phyloP scores from a whole-genome alignment of 2,113 vertebrate species.

The Eira barbara region DNA sequence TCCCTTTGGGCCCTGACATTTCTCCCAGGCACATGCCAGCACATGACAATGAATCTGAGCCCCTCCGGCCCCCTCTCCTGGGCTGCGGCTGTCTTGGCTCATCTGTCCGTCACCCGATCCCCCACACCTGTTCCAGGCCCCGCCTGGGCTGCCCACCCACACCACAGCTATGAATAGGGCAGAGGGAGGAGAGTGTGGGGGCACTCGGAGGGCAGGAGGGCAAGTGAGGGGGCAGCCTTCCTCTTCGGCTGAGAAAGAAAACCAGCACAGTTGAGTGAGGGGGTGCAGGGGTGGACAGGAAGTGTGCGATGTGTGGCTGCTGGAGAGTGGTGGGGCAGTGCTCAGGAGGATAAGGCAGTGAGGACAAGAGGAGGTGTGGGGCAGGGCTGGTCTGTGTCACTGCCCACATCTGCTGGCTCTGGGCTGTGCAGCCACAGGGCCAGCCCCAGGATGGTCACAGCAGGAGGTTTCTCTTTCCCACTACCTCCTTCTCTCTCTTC shows the following conservation, averaged over 20 bases:
- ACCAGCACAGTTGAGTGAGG: not conserved
- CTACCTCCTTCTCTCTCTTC: not conserved
- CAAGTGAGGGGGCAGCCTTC: not conserved
- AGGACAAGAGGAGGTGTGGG: not conserved
- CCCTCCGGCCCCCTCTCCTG: constrained; percentile 40
- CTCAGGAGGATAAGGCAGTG: not conserved
- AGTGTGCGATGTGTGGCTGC: not conserved
- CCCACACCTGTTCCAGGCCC: constrained; percentile 88
- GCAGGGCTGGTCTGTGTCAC: not conserved
- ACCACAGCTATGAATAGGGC: constrained; percentile 88
- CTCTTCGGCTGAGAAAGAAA: not conserved
- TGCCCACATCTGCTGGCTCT: not conserved
- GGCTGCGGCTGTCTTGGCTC: constrained; percentile 82
- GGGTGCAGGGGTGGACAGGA: not conserved
- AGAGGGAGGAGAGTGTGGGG: constrained; percentile 16
- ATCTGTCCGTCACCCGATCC: constrained; percentile 89
- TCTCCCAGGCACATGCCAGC: constrained; percentile 74
- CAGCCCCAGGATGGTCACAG: not conserved
- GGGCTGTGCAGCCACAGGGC: too few relatives aligned
- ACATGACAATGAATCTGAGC: constrained; percentile 77
- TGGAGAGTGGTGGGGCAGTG: too few relatives aligned
- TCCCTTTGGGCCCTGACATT: constrained; percentile 69
- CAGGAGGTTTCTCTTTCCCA: not conserved
- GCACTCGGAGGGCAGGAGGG: constrained; percentile 43
- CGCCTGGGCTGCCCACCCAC: constrained; percentile 79